Evolutionary conservation across 1,140 invertebrate species (phyloP), one percentile per base, ranked within the genome.

Genomic region (Drosophila littoralis): DNA sequence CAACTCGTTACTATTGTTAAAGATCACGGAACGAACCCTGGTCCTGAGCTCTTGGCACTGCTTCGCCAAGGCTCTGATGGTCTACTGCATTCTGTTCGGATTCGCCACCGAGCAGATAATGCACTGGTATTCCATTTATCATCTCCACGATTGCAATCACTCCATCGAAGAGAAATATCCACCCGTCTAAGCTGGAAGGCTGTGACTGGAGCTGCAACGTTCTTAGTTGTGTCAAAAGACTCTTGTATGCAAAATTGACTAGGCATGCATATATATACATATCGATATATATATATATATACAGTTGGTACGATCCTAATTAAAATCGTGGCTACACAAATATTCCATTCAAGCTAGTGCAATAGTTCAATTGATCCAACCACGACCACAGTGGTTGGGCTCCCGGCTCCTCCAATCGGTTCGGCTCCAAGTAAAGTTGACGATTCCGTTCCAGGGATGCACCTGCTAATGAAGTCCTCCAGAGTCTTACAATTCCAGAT

Each of bases 41-140:
- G 2, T 17, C 7, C 1, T 2, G 2, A 17, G 7, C 32, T 9
- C 33, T 0, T 52, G 50, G 50, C 10, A 17, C 13, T 36, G n/a
- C 8, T 52, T 52, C 28, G 33, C 13, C 7, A 36, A 10, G 7
- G 50, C 50, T 0, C 33, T 52, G 1, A 4, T 52, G 13, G 32
- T 32, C 33, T 33, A 36, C 33, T 36, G 50, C n/a, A 7, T 5
- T 5, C 6, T 50, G 1, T 35, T 52, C 5, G 50, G 33, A 17
- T 35, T 52, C n/a, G 50, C 32, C 8, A 7, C 13, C 3, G 50
- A 36, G 4, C 33, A 4, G 33, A 52, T 33, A 32, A 4, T 52
- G 48, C 48, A 50, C 48, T 50, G 48, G 48, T 50, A 32, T 13
- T 50, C 48, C 6, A 50, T 50, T 2, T 50, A 50, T 28, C 17